Base-by-base conservation (phyloP, 2,888 invertebrate genomes). In the Papilio demoleus region DNA sequence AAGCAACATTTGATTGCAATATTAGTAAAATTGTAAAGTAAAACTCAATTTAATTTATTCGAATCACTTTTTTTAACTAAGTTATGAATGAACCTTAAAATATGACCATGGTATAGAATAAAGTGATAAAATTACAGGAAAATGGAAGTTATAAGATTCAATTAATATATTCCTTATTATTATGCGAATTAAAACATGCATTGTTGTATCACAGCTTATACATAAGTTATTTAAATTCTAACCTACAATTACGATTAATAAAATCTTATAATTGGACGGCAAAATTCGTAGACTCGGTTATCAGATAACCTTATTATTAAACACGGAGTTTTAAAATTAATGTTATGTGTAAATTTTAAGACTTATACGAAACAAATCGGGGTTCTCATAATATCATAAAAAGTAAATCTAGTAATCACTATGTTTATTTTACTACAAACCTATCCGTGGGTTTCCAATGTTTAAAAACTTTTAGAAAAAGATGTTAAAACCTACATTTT, bases 201-300 rank as follows among this genome's bases (percentile, higher is more conserved):
- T 83, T 84, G 80, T 81, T 82, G 78, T 86, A 87, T 87, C 87
- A 87, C 87, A 87, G 87, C 81, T 78, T 81, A 80, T 77, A 79
- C 72, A 22, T 72, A 70, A 42, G 60, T 70, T 65, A 70, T 62
- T 34, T 66, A 45, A 68, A 56, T 24, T 50, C 64, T 59, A 58
- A 61, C 6, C 40, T 65, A 56, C 34, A 2, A n/a, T 64, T 36
- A 64, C n/a, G n/a, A n/a, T n/a, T n/a, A 27, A 42, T 45, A 40
- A 45, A 24, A 27, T 31, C 45, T 24, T 45, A 12, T 24, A 45
- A 27, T 31, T 42, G 53, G 53, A 56, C 42, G 62, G 42, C 4
- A 62, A 45, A 9, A n/a, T 31, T 47, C 31, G 11, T n/a, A 56
- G 53, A 31, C 9, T 31, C 53, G 17, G 9, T 8, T 47, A 56